A percentile compares a stretch with the other conserved stretches of the same genome.
Evolutionary conservation across 2,113 vertebrate species (phyloP).

Genomic region (Mirounga angustirostris): DNA sequence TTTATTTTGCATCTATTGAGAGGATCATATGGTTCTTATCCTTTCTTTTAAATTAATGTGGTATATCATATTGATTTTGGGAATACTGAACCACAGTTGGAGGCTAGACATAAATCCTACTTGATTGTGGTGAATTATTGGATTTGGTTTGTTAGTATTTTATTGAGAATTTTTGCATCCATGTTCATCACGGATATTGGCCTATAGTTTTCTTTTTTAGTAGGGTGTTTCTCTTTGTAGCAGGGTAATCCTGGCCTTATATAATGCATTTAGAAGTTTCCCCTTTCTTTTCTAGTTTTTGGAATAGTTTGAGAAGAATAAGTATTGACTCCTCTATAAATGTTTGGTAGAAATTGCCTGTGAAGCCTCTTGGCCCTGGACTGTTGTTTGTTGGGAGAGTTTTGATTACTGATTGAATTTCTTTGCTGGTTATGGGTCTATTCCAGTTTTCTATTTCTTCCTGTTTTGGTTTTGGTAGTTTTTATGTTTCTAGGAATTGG

Average conservation of each 20-base stretch:
- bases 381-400: not conserved
- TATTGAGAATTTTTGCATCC: not conserved
- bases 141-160: not conserved
- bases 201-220: not conserved
- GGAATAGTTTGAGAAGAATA: not conserved
- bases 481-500: not conserved
- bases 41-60: not conserved
- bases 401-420: not conserved
- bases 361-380: not conserved
- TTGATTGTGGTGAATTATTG: not conserved
- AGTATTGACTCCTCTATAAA: not conserved
- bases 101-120: not conserved
- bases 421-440: not conserved
- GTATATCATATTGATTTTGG: not conserved
- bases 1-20: not conserved
- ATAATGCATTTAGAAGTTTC: not conserved
- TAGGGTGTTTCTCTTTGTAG: not conserved
- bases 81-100: not conserved
- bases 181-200: not conserved
- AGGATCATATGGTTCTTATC: not conserved
- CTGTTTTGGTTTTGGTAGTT: not conserved
- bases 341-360: not conserved
- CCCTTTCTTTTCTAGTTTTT: not conserved
- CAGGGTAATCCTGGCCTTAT: not conserved
- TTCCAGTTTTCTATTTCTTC: not conserved